Base-by-base conservation (phyloP, 2,888 invertebrate genomes). In the Drosophila greeni region DNA sequence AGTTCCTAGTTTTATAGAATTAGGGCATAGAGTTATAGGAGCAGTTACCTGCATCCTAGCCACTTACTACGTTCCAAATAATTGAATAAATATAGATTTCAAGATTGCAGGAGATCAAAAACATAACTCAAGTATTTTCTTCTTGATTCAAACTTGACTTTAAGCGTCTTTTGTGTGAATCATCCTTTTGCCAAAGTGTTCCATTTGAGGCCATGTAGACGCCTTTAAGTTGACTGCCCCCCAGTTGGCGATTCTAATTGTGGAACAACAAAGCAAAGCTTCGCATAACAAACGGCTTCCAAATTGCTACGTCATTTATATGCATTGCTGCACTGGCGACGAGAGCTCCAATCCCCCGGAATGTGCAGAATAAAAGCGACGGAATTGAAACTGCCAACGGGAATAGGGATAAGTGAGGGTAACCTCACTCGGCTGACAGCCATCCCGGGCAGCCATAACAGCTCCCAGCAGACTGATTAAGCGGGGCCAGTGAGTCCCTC, bases 331-430 rank as follows among this genome's bases (percentile, higher is more conserved):
- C 74, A 72, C 60, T 70, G 61, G 20, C 67, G 39, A 20, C 51
- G 43, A 54, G 43, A 1, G 43, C 36, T 52, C 24, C 61, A 51
- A 60, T 61, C 43, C 33, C 43, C 33, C 33, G 18, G 59, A 42
- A 48, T 58, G 59, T 64, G 65, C 49, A 37, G 62, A 66, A 64
- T 66, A 73, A 75, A 70, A 70, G 75, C 80, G 67, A 58, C 49
- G 66, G 72, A 80, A 80, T 80, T 82, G 76, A 76, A 80, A 70
- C 75, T 72, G 72, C 54, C 77, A 77, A 66, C 72, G 68, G 18
- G 40, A 23, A 20, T 34, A 20, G 26, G 37, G 39, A 37, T 40
- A 52, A 31, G 48, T 58, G 31, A 26, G 49, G 26, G 26, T 24
- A 42, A 45, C 52, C 48, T 52, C 53, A 45, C 26, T 16, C 64